A percentile compares a stretch with the other conserved stretches of the same genome.
Evolutionary conservation across 2,888 invertebrate genomes (phyloP).

Genomic region (Apeira syringaria): DNA sequence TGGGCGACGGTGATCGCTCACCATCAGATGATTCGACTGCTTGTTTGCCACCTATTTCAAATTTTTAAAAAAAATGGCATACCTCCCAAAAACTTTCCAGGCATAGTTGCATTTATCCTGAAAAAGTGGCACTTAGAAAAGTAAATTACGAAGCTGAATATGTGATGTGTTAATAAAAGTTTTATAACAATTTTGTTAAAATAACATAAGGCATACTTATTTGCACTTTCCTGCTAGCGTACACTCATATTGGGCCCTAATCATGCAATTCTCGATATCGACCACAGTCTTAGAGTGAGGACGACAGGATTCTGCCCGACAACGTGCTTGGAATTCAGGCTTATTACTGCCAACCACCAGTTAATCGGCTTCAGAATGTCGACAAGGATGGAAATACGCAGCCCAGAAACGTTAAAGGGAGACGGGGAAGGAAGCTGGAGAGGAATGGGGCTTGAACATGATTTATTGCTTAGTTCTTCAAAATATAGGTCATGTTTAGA

Average conservation of each 20-base stretch:
- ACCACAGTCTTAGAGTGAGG: conserved; percentile 10
- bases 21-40: too few species aligned
- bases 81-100: too few species aligned
- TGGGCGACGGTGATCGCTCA: too few species aligned
- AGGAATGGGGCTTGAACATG: conserved; percentile 25
- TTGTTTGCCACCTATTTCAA: too few species aligned
- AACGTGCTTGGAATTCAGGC: conserved; percentile 60
- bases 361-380: conserved; percentile 37
- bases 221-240: too few species aligned
- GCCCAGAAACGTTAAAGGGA: conserved; percentile 6
- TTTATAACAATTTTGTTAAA: too few species aligned
- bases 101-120: too few species aligned
- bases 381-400: conserved; percentile 20
- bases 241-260: background rate
- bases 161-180: too few species aligned
- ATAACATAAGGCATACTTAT: too few species aligned
- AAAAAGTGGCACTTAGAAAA: too few species aligned
- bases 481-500: conserved; percentile 29
- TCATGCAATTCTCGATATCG: conserved; percentile 11
- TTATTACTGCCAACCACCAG: conserved; percentile 42
- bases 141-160: too few species aligned
- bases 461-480: conserved; percentile 30
- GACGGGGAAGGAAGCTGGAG: conserved; percentile 14
- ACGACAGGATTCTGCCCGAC: conserved; percentile 29
- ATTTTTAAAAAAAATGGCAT: too few species aligned